Percentiles rank a stretch among this genome's conserved stretches.
Conservation (phyloP, 2,888 invertebrate genomes). For the Aphodius sticticus region DNA sequence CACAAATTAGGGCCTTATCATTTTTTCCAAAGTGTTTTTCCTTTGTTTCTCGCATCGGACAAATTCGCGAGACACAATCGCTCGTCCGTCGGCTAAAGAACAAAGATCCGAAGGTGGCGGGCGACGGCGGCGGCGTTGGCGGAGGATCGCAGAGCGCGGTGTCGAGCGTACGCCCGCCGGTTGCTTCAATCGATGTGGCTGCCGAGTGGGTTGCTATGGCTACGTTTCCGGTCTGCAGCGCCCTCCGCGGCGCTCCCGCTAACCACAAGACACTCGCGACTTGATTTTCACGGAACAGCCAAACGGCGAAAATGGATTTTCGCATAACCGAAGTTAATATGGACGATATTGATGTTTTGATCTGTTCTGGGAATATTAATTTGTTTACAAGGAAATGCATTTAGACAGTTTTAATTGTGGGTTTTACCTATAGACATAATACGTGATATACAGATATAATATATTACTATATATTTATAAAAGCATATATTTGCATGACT, state of each 20-base stretch:
- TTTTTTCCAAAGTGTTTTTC: background rate
- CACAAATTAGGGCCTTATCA: no score
- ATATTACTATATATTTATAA: no score
- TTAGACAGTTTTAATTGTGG: no score
- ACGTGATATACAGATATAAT: no score
- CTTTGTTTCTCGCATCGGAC: background rate
- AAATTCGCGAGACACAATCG: background rate
- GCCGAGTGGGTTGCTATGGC: slow-evolving; percentile 68
- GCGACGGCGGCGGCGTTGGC: background rate
- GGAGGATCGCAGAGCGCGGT: slow-evolving; percentile 13
- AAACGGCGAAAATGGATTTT: background rate
- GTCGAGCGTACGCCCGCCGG: background rate
- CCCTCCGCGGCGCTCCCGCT: slow-evolving; percentile 46
- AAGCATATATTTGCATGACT: no score
- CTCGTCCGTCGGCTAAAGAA: background rate
- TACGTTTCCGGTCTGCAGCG: slow-evolving; percentile 69
- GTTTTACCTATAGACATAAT: no score
- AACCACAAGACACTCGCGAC: slow-evolving; percentile 21
- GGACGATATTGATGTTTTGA: background rate
- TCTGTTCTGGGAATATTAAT: background rate
- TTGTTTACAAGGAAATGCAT: background rate
- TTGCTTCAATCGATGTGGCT: slow-evolving; percentile 69
- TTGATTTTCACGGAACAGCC: slow-evolving; percentile 7
- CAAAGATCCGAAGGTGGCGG: background rate
- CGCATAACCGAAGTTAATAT: background rate